phyloP scores from a whole-genome alignment of 2,113 vertebrate species.

The Empidonax traillii region DNA sequence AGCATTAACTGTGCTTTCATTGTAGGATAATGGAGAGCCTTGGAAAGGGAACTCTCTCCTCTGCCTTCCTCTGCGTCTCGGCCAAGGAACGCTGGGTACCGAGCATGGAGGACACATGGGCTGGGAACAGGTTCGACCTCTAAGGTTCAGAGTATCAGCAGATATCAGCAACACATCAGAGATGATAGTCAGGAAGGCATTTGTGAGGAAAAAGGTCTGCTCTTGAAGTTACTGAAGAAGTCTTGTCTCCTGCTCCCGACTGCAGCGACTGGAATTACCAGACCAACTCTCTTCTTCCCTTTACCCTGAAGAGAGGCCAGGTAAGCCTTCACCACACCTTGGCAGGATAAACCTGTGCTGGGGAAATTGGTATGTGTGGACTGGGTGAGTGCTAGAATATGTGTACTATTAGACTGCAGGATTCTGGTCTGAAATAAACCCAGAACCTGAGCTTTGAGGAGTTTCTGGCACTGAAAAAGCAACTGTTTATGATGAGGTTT shows the following conservation, averaged over 20 bases:
- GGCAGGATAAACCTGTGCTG: background rate
- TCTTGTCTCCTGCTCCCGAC: background rate
- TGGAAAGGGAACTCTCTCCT: background rate
- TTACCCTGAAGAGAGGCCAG: background rate
- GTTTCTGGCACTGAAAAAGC: background rate
- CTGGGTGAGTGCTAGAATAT: background rate
- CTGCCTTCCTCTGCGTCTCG: background rate
- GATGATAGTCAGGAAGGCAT: fast-evolving
- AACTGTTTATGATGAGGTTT: fast-evolving
- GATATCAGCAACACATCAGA: background rate
- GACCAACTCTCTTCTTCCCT: background rate
- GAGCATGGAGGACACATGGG: fast-evolving
- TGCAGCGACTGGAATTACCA: background rate
- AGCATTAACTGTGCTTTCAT: background rate
- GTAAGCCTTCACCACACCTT: background rate
- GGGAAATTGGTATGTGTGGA: fast-evolving
- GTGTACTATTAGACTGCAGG: fast-evolving
- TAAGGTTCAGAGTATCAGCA: background rate
- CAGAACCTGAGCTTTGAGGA: background rate
- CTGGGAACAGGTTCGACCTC: background rate
- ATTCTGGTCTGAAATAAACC: background rate
- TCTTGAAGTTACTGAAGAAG: background rate
- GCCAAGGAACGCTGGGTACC: background rate
- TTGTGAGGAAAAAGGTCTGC: background rate
- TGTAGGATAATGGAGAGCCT: background rate